These are phyloP conservation scores for Siphlonurus alternatus DNA, from an alignment of 2,888 invertebrate species.

Conservation along the genomic window DNA sequence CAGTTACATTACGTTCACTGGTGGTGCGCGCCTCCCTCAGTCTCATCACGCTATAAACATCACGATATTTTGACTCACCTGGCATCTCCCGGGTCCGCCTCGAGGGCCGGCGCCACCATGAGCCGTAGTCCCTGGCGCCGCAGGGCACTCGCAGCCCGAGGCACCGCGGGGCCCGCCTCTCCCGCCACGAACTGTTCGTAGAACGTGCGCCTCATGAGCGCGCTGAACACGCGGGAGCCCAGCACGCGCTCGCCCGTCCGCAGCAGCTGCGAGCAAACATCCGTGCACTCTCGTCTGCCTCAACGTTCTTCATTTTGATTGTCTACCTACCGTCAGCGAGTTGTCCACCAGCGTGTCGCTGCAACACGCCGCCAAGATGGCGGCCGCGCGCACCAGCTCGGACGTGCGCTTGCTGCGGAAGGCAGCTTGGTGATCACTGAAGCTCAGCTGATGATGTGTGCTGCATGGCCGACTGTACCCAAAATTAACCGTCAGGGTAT, in stretches of 20 bases:
- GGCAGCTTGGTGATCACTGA: background rate
- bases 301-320: background rate
- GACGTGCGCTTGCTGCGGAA: background rate
- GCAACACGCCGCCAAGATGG: background rate
- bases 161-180: background rate
- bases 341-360: background rate
- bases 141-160: background rate
- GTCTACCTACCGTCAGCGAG: background rate
- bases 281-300: background rate
- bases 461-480: constrained; percentile 3
- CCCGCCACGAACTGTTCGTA: background rate
- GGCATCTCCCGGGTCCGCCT: background rate
- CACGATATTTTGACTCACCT: too few relatives aligned
- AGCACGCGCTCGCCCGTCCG: background rate
- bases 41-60: too few relatives aligned
- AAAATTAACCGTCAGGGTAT: background rate
- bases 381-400: background rate
- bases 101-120: background rate
- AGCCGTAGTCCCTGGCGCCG: background rate
- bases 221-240: background rate
- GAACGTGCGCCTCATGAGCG: background rate
- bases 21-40: too few relatives aligned
- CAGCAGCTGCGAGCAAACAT: too few relatives aligned
- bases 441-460: background rate
- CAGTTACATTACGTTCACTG: too few relatives aligned